Evolutionary conservation across 1,140 invertebrate genomes (phyloP), one percentile per base, ranked within the genome.

Genomic region (Capitella teleta): DNA sequence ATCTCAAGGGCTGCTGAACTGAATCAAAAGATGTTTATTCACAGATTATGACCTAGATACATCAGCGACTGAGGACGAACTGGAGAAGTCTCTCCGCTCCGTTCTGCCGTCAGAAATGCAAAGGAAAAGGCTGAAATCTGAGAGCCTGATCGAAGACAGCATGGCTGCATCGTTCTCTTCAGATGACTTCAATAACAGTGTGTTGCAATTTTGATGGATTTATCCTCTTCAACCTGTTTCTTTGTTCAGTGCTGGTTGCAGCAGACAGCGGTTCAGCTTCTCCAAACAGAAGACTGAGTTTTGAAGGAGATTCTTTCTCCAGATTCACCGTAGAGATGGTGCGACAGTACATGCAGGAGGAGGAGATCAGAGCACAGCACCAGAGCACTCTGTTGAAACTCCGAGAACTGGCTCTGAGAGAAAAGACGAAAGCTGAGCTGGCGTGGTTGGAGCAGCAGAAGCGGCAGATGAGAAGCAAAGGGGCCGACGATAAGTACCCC

Each of bases 391-490:
- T 78, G 6, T 68, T 79, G 18, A 75, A 74, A 51, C 67, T 76
- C 21, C 67, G 73, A 16, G 77, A 78, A 56, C 77, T 76, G 58
- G 77, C 76, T 0, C 60, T 80, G 41, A 72, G 76, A 28, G 78
- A 80, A 62, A 76, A 77, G 49, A 77, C 77, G 2, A 76, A 74
- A 57, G 77, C 77, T 40, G 73, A 80, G 52, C 67, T 77, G 10
- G 70, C 74, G 37, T 66, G 78, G 51, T 67, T 80, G 38, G 74
- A 78, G 52, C 64, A 68, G 46, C 73, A 78, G 51, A 78, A 78
- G 53, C 68, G 74, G 25, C 56, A 63, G 41, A 54, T 64, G 5
- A 51, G 58, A 5, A 61, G 68, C 42, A 73, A 72, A 52, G 70
- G 69, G 1, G 57, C 61, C 16, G 68, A 70, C 25, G 76, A 77